Percentiles rank a stretch among this genome's conserved stretches.
Evolutionary conservation across 2,888 invertebrate species (phyloP).

Genomic region (Halictus quadricinctus): DNA sequence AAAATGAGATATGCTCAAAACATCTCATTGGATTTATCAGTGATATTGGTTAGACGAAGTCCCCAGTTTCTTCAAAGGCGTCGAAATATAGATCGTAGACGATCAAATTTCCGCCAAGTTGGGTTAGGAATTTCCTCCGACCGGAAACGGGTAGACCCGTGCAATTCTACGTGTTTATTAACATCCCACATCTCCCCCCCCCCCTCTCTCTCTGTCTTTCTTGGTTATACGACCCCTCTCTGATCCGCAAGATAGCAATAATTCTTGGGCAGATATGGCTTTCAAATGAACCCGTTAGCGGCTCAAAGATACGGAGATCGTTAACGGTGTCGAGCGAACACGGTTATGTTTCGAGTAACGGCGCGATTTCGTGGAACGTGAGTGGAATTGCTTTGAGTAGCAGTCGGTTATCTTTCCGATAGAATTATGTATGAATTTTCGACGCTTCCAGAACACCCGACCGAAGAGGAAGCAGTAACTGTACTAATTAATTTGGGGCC

Average conservation of each 20-base stretch:
- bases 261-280: conserved; percentile 48
- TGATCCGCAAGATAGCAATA: conserved; percentile 39
- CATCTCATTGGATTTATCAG: neutral
- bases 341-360: conserved; percentile 1
- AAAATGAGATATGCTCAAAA: too few species aligned
- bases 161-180: conserved; percentile 36
- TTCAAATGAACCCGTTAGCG: conserved; percentile 44
- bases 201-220: too few species aligned
- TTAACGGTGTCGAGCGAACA: conserved; percentile 30
- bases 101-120: neutral
- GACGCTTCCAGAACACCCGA: neutral
- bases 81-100: neutral
- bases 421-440: conserved; percentile 1
- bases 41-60: neutral
- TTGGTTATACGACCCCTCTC: neutral
- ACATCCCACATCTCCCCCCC: neutral
- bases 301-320: conserved; percentile 48
- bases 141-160: neutral
- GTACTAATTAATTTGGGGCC: neutral
- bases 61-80: neutral
- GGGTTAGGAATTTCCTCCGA: neutral
- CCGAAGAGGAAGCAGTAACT: neutral
- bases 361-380: conserved; percentile 33
- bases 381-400: conserved; percentile 35
- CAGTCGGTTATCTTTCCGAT: conserved; percentile 42